Percentiles rank a stretch among this genome's conserved stretches.
Conservation (phyloP, 2,113 vertebrate genomes). For the Cynoglossus semilaevis region DNA sequence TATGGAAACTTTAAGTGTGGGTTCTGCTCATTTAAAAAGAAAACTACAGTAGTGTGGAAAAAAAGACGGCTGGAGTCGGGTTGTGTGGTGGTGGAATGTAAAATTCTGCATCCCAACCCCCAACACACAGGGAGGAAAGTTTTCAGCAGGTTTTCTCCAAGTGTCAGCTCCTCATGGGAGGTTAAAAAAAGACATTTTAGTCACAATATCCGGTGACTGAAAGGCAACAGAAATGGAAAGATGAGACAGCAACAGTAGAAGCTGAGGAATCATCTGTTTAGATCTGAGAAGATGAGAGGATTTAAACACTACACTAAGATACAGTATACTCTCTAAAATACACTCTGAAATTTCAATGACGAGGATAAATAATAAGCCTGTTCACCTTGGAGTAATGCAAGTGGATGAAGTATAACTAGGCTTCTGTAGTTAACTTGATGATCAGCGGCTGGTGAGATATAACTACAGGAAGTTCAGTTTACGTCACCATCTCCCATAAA, state of each 20-base stretch:
- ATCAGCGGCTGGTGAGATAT: no score
- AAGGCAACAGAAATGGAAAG: slow-evolving; percentile 16
- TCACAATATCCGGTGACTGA: slow-evolving; percentile 22
- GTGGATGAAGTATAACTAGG: no score
- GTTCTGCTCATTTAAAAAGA: slow-evolving; percentile 13
- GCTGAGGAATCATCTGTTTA: not conserved
- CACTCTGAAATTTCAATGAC: no score
- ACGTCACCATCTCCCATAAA: no score
- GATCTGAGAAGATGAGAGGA: slow-evolving; percentile 4
- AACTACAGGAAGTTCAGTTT: no score
- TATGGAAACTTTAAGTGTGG: slow-evolving; percentile 67
- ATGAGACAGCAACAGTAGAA: not conserved
- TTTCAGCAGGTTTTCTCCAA: slow-evolving; percentile 51
- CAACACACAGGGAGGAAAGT: slow-evolving; percentile 46
- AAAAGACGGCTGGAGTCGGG: slow-evolving; percentile 32
- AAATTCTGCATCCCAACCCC: slow-evolving; percentile 44
- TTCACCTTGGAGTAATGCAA: no score
- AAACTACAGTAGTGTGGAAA: slow-evolving; percentile 8
- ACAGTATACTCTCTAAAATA: no score
- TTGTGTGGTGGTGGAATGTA: slow-evolving; percentile 39
- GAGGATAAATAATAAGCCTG: no score
- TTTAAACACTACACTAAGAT: not conserved
- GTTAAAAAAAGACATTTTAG: slow-evolving; percentile 15
- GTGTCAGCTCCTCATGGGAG: slow-evolving; percentile 30
- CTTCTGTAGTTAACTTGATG: no score